Evolutionary conservation across 2,113 vertebrate species (phyloP).

Genomic region (Gadus macrocephalus): DNA sequence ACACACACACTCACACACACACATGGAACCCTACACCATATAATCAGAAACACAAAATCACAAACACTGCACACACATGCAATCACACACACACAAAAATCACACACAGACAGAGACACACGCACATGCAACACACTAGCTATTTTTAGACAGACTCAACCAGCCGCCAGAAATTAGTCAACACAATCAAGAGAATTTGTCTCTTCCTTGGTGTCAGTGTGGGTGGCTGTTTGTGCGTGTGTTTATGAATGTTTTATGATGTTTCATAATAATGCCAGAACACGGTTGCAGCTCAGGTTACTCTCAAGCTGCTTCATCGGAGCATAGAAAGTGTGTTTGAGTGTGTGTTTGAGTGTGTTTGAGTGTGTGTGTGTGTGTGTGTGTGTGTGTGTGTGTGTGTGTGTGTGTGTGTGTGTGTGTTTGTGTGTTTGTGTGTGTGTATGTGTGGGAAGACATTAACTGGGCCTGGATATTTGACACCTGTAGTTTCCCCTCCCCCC

Average conservation of each 20-base stretch:
- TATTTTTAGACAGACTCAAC: too few relatives aligned
- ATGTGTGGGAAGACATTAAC: neutral
- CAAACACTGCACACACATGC: too few relatives aligned
- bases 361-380: neutral
- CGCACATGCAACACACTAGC: too few relatives aligned
- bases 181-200: neutral
- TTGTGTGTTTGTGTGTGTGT: neutral
- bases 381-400: too few relatives aligned
- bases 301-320: conserved; percentile 13
- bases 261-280: conserved; percentile 29
- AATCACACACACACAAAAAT: too few relatives aligned
- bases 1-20: too few relatives aligned
- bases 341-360: conserved; percentile 8
- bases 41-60: too few relatives aligned
- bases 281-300: conserved; percentile 39
- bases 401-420: conserved; percentile 1
- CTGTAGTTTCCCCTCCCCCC: neutral
- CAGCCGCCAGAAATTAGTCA: too few relatives aligned
- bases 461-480: conserved; percentile 1
- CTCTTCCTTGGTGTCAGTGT: neutral
- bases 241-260: neutral
- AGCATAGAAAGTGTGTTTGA: conserved; percentile 14
- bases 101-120: too few relatives aligned
- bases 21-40: too few relatives aligned
- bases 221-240: neutral